Evolutionary conservation across 64 coral and sea anemone genomes (phyloP), one percentile per base, ranked within the genome.

Genomic region (Anthopleura sola): DNA sequence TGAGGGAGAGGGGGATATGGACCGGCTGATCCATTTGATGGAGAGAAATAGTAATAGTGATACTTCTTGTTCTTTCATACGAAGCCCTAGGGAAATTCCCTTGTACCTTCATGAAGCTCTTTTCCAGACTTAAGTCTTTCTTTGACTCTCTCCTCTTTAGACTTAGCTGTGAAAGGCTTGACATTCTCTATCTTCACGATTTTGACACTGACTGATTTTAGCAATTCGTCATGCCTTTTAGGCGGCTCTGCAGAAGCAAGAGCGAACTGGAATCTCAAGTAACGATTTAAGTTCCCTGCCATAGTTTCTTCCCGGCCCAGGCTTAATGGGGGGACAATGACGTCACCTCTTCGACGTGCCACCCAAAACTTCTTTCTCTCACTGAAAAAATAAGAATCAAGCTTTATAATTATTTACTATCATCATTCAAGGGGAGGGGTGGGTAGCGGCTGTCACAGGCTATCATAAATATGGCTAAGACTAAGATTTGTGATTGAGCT

Each of bases 51-150:
- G 0, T 44, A 44, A 3, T 44, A 44, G 40, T 44, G 1, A 44
- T 44, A 44, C 40, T 53, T 53, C 16, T 5, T 12, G 0, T 53
- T 0, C 50, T 13, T 53, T 53, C 16, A 3, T 53, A 15, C 50
- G 0, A 53, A 13, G 11, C 11, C 26, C 9, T 10, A 31, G 6
- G 23, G 6, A 24, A 31, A 12, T 0, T 3, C 15, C 9, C 4
- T 79, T 17, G 37, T 44, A 47, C 77, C 90, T 82, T 85, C 75
- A 55, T 81, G 81, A 58, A 91, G 19, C 23, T 91, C 90, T 11
- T 37, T 53, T 51, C 79, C 60, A 39, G 4, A 8, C 28, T 4
- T 69, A 7, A 85, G 75, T 49, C 69, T 57, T 50, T 86, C 33
- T 2, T 82, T 0, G 16, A 77, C 81, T 37, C 34, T 18, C 2